Conservation (phyloP, 2,888 invertebrate species). For the Erannis defoliaria region DNA sequence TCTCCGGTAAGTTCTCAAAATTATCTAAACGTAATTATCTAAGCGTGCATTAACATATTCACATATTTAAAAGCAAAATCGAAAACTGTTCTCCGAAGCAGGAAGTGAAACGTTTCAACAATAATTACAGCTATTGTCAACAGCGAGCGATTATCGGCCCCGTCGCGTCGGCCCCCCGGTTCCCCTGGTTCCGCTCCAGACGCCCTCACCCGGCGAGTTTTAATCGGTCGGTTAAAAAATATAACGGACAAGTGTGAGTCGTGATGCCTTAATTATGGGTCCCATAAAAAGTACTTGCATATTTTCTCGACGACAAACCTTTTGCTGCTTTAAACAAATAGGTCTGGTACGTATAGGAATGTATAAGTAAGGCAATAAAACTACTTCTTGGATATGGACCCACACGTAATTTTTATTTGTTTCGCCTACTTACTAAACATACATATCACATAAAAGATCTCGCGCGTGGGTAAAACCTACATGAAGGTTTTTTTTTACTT, state of each 20-base stretch:
- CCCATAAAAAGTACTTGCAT: neutral
- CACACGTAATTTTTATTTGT: no score
- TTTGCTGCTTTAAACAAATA: no score
- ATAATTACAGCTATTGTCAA: slow-evolving; percentile 68
- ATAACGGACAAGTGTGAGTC: neutral
- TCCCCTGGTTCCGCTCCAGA: slow-evolving; percentile 49
- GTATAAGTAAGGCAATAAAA: no score
- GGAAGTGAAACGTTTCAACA: slow-evolving; percentile 54
- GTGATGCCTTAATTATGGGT: slow-evolving; percentile 4
- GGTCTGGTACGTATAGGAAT: no score
- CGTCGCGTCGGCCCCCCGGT: no score
- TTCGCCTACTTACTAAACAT: no score
- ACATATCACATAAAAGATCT: no score
- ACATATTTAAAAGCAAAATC: neutral
- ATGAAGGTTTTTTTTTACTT: no score
- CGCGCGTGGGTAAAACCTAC: no score
- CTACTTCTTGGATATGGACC: no score
- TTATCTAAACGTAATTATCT: neutral
- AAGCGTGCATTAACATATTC: neutral
- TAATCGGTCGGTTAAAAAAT: slow-evolving; percentile 55
- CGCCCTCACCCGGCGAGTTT: slow-evolving; percentile 50
- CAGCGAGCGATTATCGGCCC: slow-evolving; percentile 59
- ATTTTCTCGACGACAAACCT: neutral
- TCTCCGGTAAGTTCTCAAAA: neutral
- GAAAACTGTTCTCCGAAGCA: slow-evolving; percentile 26